Evolutionary conservation across 2,888 invertebrate species (phyloP).

Genomic region (Subacronicta megacephala): DNA sequence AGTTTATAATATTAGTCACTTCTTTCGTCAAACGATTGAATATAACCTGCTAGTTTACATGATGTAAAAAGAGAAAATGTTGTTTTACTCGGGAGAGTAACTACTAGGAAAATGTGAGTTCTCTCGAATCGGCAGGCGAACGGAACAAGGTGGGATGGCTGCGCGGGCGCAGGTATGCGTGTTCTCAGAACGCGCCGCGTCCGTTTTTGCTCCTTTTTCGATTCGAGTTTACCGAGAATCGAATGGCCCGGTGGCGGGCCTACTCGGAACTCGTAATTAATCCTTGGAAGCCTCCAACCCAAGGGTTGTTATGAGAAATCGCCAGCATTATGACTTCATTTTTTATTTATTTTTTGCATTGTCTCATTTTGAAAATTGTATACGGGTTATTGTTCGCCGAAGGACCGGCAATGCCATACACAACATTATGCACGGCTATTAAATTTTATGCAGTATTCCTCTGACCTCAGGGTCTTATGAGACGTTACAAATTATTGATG

Average conservation of each 20-base stretch:
- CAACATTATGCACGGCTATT: slow-evolving; percentile 63
- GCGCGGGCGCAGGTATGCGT: slow-evolving; percentile 86
- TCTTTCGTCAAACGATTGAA: slow-evolving; percentile 34
- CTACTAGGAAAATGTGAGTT: slow-evolving; percentile 80
- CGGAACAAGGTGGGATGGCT: slow-evolving; percentile 79
- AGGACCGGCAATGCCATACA: slow-evolving; percentile 61
- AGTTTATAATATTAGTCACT: slow-evolving; percentile 33
- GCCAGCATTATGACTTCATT: slow-evolving; percentile 79
- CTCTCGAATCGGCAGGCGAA: slow-evolving; percentile 70
- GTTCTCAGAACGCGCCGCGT: slow-evolving; percentile 84
- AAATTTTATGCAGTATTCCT: slow-evolving; percentile 71
- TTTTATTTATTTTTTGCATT: slow-evolving; percentile 81
- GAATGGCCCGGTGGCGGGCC: slow-evolving; percentile 87
- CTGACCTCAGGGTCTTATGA: slow-evolving; percentile 69
- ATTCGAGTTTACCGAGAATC: slow-evolving; percentile 87
- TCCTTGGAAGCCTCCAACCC: slow-evolving; percentile 88
- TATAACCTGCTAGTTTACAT: slow-evolving; percentile 41
- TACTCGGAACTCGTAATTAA: slow-evolving; percentile 89
- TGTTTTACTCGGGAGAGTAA: slow-evolving; percentile 58
- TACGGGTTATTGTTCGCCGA: slow-evolving; percentile 80
- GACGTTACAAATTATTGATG: slow-evolving; percentile 60
- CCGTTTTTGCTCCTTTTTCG: slow-evolving; percentile 89
- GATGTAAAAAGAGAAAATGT: slow-evolving; percentile 62
- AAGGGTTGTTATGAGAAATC: slow-evolving; percentile 88
- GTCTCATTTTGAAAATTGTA: slow-evolving; percentile 81